Evolutionary conservation across 2,113 vertebrate species (phyloP).

Genomic region (Proterorhinus semilunaris): DNA sequence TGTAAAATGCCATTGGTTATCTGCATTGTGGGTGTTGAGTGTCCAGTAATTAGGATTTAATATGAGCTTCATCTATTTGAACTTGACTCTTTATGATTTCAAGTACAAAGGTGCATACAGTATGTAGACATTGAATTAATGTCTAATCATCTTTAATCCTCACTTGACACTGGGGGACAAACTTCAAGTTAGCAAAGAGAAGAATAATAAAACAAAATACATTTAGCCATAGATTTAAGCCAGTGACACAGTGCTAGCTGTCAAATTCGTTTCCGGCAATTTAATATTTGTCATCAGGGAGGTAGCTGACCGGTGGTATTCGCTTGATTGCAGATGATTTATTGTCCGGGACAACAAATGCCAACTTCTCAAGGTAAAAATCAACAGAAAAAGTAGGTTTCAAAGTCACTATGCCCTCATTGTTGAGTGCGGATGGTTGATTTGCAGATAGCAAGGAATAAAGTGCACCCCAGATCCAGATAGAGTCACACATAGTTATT

Average conservation of each 20-base stretch:
- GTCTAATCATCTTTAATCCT: too few species aligned
- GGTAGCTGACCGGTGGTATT: background rate
- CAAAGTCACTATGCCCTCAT: background rate
- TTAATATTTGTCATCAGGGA: conserved; percentile 9
- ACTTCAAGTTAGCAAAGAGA: too few species aligned
- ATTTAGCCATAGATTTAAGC: background rate
- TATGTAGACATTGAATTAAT: too few species aligned
- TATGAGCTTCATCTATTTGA: too few species aligned
- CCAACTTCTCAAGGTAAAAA: background rate
- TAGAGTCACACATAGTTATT: background rate
- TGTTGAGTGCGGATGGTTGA: background rate
- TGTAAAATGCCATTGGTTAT: too few species aligned
- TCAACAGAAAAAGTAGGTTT: background rate
- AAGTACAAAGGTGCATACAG: too few species aligned
- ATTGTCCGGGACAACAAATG: background rate
- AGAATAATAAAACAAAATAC: background rate
- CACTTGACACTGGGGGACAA: too few species aligned
- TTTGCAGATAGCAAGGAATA: background rate
- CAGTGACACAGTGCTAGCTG: background rate
- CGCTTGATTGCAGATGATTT: conserved; percentile 2
- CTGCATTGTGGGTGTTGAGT: too few species aligned
- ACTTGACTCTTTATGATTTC: too few species aligned
- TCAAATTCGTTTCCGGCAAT: background rate
- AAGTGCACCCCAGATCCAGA: background rate
- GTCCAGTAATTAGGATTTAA: too few species aligned